Evolutionary conservation across 2,113 vertebrate genomes (phyloP), one percentile per base, ranked within the genome.

Genomic region (Heloderma charlesbogerti): DNA sequence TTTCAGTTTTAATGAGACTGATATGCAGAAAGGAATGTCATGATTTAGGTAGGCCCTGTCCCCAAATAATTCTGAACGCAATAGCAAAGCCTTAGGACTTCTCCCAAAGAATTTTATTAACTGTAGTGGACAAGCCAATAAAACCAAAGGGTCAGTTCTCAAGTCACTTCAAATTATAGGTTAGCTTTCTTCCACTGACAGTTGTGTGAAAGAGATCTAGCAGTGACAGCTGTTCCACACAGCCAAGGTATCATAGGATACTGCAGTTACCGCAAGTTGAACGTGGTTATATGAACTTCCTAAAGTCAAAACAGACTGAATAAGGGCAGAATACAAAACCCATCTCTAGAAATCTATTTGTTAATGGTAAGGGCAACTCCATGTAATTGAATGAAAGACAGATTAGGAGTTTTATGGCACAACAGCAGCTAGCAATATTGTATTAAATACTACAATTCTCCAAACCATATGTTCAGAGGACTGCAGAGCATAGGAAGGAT

Each of bases 1-100:
- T 67, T 77, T 57, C 34, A 13, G 20, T 0, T 72, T 60, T n/a
- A 9, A 34, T 0, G 3, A 12, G 83, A 93, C 63, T 0, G 0
- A 40, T n/a, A 1, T 3, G 1, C 51, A 84, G 8, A 8, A 27
- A 54, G 37, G 89, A 29, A 27, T 43, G 3, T 12, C 0, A 22
- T 7, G 34, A 79, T 15, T 31, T 31, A 54, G 60, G 60, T 31
- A 54, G 60, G 60, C 60, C 22, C 20, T 63, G n/a, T 48, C 83
- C 34, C 27, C 0, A 1, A 89, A 3, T n/a, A 25, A 25, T 34
- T 20, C 16, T 0, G 34, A 66, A 81, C 54, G 82, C 18, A 22
- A 67, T 22, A 92, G 92, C 2, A 4, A 78, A 34, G 54, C 4
- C 74, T 66, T 5, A 69, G 43, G 79, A 87, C 51, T 75, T 45